Conservation (phyloP, 2,888 invertebrate species). For the Flexamia atlantica region DNA sequence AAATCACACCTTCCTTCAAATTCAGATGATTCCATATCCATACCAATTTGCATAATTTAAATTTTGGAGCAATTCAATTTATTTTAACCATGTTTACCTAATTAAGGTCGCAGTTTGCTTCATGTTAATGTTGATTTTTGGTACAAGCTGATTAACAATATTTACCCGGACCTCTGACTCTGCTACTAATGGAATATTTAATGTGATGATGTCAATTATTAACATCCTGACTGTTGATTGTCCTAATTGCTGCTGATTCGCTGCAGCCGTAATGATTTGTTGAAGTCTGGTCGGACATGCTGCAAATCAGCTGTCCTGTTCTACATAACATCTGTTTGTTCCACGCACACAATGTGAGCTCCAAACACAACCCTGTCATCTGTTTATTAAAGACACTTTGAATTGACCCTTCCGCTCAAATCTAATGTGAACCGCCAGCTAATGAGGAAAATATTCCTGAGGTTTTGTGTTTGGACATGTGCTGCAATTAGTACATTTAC, state of each 20-base stretch:
- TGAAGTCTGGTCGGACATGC: constrained; percentile 17
- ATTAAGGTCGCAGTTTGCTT: background rate
- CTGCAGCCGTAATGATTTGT: constrained; percentile 35
- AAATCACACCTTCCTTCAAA: no score
- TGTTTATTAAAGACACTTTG: constrained; percentile 21
- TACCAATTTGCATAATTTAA: constrained; percentile 12
- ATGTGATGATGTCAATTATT: constrained; percentile 53
- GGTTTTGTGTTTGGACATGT: background rate
- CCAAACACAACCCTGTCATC: background rate
- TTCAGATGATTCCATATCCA: background rate
- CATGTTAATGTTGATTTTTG: constrained; percentile 23
- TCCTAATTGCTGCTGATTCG: constrained; percentile 30
- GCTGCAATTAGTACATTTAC: no score
- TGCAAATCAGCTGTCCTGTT: constrained; percentile 36
- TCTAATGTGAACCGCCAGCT: background rate
- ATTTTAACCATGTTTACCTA: constrained; percentile 5
- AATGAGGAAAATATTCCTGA: background rate
- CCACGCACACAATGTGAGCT: background rate
- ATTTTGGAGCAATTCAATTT: background rate
- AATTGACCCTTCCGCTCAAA: background rate
- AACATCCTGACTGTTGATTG: constrained; percentile 10
- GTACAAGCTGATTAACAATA: constrained; percentile 26
- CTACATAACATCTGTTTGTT: constrained; percentile 44
- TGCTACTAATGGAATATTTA: constrained; percentile 45
- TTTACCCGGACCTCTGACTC: constrained; percentile 16